Evolutionary conservation across 2,888 invertebrate species (phyloP).

Genomic region (Oxytorus armatus): DNA sequence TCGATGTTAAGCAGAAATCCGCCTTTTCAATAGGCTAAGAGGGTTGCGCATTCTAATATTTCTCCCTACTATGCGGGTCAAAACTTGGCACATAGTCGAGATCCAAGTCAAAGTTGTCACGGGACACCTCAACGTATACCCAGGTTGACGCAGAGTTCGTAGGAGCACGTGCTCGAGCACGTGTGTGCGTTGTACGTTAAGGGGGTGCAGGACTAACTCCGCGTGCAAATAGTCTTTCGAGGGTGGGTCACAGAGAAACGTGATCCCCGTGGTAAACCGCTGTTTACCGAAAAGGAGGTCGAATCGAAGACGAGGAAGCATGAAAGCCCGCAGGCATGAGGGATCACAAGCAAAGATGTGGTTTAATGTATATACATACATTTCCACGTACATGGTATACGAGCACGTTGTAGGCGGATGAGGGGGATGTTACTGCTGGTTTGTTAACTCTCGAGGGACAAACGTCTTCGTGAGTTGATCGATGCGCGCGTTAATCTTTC

Average conservation of each 20-base stretch:
- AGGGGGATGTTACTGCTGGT: constrained; percentile 42
- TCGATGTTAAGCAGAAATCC: neutral
- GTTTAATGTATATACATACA: constrained; percentile 8
- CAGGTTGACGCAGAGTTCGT: constrained; percentile 4
- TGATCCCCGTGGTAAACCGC: constrained; percentile 82
- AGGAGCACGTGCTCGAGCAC: constrained; percentile 76
- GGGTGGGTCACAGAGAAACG: constrained; percentile 77
- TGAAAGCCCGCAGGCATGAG: constrained; percentile 51
- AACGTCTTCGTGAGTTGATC: constrained; percentile 76
- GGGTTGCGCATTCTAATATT: constrained; percentile 56
- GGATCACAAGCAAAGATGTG: constrained; percentile 46
- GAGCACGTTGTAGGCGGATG: constrained; percentile 18
- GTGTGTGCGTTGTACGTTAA: constrained; percentile 67
- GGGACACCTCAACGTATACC: constrained; percentile 29
- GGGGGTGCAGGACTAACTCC: constrained; percentile 70
- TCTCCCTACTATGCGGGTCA: constrained; percentile 64
- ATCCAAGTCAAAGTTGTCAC: constrained; percentile 24
- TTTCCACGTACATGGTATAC: neutral
- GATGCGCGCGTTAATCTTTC: constrained; percentile 79
- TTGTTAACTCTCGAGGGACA: constrained; percentile 66
- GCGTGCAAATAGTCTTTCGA: constrained; percentile 78
- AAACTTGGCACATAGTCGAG: constrained; percentile 70
- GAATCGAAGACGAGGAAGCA: constrained; percentile 53
- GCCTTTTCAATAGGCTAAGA: neutral
- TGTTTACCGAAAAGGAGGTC: constrained; percentile 78